A percentile compares a stretch with the other conserved stretches of the same genome.
These are phyloP conservation scores for Nomia melanderi DNA, from an alignment of 1,140 invertebrate genomes.

Conservation along the genomic window DNA sequence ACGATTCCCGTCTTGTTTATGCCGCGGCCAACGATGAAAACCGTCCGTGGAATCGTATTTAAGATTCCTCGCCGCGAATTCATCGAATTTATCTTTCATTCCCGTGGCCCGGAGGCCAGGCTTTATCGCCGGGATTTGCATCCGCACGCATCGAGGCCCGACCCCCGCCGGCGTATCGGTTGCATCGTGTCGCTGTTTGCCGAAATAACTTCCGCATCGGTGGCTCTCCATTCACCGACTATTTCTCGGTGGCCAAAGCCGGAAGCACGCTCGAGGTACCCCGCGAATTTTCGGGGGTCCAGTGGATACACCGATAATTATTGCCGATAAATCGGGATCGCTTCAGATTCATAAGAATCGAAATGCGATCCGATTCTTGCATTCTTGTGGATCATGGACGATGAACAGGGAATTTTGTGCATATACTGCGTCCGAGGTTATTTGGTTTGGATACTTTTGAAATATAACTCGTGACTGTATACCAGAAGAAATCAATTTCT, in stretches of 20 bases:
- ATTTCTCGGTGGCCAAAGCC: not conserved
- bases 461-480: no score
- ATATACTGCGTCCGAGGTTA: no score
- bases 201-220: conserved; percentile 4
- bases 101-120: not conserved
- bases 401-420: no score
- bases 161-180: not conserved
- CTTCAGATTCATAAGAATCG: not conserved
- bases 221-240: not conserved
- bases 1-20: conserved; percentile 27
- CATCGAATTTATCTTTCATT: conserved; percentile 10
- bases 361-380: no score
- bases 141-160: no score
- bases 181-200: conserved; percentile 1
- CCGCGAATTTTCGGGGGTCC: not conserved
- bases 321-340: not conserved
- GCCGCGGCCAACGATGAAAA: not conserved
- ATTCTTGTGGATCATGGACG: no score
- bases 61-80: conserved; percentile 13
- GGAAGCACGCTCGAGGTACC: not conserved
- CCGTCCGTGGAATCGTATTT: not conserved
- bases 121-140: conserved; percentile 2
- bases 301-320: not conserved
- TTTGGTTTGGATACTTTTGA: no score
- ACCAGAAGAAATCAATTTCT: no score